Conservation (phyloP, 2,888 invertebrate species). For the Phaedon cochleariae region DNA sequence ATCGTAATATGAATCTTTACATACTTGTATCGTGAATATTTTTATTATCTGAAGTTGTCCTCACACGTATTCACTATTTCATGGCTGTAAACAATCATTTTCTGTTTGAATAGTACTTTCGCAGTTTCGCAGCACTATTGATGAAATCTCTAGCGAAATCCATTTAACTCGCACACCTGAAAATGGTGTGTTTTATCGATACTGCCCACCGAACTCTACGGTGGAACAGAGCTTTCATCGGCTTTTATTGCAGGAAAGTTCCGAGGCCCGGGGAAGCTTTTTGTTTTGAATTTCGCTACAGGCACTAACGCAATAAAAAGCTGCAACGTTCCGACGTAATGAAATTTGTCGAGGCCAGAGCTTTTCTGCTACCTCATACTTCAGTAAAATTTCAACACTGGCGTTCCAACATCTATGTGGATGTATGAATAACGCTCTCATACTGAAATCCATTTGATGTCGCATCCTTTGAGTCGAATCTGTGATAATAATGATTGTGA, state of each 20-base stretch:
- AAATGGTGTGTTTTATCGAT: background rate
- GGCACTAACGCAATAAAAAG: constrained; percentile 12
- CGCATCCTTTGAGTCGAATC: too few relatives aligned
- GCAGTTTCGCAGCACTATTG: too few relatives aligned
- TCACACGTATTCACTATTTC: too few relatives aligned
- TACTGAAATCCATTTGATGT: too few relatives aligned
- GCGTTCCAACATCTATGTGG: too few relatives aligned
- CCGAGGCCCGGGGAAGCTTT: background rate
- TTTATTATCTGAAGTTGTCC: too few relatives aligned
- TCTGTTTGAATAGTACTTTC: background rate
- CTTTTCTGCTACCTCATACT: background rate
- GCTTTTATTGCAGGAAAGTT: constrained; percentile 8
- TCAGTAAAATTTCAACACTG: background rate
- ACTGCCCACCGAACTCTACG: background rate
- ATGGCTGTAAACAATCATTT: background rate
- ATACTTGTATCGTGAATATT: too few relatives aligned
- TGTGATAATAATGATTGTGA: too few relatives aligned
- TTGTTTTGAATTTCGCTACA: constrained; percentile 12
- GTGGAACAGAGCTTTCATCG: constrained; percentile 12
- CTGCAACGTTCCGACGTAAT: constrained; percentile 10
- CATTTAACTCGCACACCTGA: background rate
- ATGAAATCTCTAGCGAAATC: too few relatives aligned
- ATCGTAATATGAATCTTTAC: too few relatives aligned
- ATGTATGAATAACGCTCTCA: too few relatives aligned
- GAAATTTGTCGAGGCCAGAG: constrained; percentile 10